A percentile compares a stretch with the other conserved stretches of the same genome.
Evolutionary conservation across 2,888 invertebrate genomes (phyloP).

Genomic region (Drosophila trichaetosa): DNA sequence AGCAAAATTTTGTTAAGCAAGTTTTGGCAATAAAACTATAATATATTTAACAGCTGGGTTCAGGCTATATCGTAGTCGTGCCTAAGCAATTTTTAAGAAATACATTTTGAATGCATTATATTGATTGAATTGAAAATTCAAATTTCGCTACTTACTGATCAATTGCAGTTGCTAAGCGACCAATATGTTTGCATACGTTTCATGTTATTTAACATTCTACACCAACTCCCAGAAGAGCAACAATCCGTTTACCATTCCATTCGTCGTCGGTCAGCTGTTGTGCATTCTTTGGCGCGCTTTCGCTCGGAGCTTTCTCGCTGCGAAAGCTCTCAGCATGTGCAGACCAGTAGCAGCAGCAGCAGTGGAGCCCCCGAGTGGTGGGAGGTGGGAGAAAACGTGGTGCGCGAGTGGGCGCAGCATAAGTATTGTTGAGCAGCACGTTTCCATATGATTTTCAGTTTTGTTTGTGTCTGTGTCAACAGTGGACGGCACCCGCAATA

Average conservation of each 20-base stretch:
- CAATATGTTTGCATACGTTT: not conserved
- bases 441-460: constrained; percentile 77
- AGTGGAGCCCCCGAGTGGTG: constrained; percentile 17
- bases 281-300: constrained; percentile 55
- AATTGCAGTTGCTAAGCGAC: not conserved
- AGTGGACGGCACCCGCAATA: constrained; percentile 15
- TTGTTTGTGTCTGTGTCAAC: constrained; percentile 61
- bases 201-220: not conserved
- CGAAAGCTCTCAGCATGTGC: constrained; percentile 58
- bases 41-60: not conserved
- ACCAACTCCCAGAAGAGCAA: not conserved
- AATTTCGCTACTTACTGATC: not conserved
- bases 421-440: constrained; percentile 55
- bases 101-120: not conserved
- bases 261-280: constrained; percentile 30
- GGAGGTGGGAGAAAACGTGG: not conserved
- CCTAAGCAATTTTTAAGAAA: not conserved
- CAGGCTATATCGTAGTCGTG: not conserved
- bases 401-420: constrained; percentile 54
- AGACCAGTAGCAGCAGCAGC: constrained; percentile 37
- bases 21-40: not conserved
- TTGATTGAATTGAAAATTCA: not conserved
- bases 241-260: constrained; percentile 18
- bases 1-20: not conserved
- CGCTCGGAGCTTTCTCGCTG: constrained; percentile 54